Evolutionary conservation across 2,888 invertebrate genomes (phyloP).

Genomic region (Lagria hirta): DNA sequence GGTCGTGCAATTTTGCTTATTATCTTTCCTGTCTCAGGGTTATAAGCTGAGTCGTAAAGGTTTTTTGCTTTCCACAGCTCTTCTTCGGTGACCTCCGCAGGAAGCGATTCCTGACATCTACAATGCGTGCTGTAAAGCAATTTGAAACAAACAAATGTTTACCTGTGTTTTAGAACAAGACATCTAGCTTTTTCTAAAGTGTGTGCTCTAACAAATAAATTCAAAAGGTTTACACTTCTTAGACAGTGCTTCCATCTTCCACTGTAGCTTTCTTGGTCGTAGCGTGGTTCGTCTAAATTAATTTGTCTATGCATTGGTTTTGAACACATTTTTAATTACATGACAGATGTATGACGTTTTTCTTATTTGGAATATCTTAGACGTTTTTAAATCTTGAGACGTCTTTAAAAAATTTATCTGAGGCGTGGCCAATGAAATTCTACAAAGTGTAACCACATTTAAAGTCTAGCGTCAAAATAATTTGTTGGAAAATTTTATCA

Average conservation of each 20-base stretch:
- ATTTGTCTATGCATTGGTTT: neutral
- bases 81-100: conserved; percentile 2
- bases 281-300: conserved; percentile 2
- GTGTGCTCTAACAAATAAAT: neutral
- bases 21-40: conserved; percentile 7
- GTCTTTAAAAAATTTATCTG: too few relatives aligned
- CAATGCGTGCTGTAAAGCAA: neutral
- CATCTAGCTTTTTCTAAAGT: conserved; percentile 4
- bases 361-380: too few relatives aligned
- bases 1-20: conserved; percentile 2
- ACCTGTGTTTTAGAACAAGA: conserved; percentile 6
- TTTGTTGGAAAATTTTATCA: too few relatives aligned
- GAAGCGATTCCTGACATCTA: conserved; percentile 3
- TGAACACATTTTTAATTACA: conserved; percentile 3
- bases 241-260: conserved; percentile 2
- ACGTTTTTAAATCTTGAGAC: too few relatives aligned
- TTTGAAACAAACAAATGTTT: too few relatives aligned
- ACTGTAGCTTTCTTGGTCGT: conserved; percentile 10
- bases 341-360: too few relatives aligned
- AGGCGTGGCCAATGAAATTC: too few relatives aligned
- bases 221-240: neutral
- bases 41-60: conserved; percentile 6
- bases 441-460: too few relatives aligned
- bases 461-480: too few relatives aligned
- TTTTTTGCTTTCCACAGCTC: conserved; percentile 9